phyloP scores from a whole-genome alignment of 37 sponge, comb jelly and placozoan species.

The Halichondria panicea region DNA sequence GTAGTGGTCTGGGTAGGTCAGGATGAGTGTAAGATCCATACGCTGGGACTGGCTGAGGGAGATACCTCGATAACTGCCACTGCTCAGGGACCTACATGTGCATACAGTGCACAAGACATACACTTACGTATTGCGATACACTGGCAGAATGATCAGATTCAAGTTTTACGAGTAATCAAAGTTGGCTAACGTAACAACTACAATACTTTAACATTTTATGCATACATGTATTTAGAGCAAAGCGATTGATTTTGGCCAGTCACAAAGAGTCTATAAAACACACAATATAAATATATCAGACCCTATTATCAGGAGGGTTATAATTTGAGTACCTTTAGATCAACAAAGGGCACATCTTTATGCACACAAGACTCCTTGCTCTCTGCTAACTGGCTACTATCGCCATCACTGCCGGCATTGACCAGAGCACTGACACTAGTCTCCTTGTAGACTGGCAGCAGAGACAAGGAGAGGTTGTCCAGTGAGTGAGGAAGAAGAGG shows the following conservation, averaged over 20 bases:
- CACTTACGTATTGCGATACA: too few relatives aligned
- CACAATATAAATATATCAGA: neutral
- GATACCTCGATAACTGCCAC: constrained; percentile 62
- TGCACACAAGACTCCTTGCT: neutral
- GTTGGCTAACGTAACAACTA: neutral
- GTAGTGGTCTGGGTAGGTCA: constrained; percentile 52
- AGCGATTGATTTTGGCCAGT: neutral
- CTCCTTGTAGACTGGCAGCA: too few relatives aligned
- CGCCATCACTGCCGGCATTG: too few relatives aligned
- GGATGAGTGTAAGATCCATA: constrained; percentile 29
- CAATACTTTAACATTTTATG: neutral
- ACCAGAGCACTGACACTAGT: too few relatives aligned
- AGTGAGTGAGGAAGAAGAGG: too few relatives aligned
- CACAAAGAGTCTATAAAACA: neutral
- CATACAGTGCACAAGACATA: too few relatives aligned
- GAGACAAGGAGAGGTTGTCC: too few relatives aligned
- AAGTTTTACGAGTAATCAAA: neutral
- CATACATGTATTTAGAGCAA: neutral
- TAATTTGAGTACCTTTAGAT: constrained; percentile 21
- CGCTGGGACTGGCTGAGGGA: constrained; percentile 21
- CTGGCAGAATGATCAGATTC: too few relatives aligned
- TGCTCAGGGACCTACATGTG: constrained; percentile 62
- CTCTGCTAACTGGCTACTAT: neutral
- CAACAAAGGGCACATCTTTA: constrained; percentile 21
- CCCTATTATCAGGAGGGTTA: neutral